Evolutionary conservation across 2,797 vertebrate species (phyloP), one percentile per base, ranked within the genome.

Genomic region (Enoplosus armatus): DNA sequence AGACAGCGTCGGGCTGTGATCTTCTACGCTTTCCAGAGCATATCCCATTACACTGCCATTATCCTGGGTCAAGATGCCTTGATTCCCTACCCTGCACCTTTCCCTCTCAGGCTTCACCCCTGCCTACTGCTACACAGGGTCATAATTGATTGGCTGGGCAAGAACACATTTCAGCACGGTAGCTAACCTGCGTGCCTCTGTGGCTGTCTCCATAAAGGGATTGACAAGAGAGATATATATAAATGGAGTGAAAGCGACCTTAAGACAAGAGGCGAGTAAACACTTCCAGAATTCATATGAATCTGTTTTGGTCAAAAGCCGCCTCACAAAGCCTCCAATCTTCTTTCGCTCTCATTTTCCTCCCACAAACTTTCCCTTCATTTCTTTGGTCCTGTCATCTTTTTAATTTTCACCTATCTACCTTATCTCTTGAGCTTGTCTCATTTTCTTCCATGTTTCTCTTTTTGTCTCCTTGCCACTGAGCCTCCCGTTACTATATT

Each of bases 21-120:
- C 75, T 58, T 48, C 72, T 31, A 35, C 10, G 26, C 66, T 75
- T 85, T 82, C 72, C 67, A 31, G 80, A 83, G 87, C 76, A 71
- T 75, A 79, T 85, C 89, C 74, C 77, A 87, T 91, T 90, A 90
- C 59, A 15, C 54, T 10, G 62, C 68, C 79, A 88, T 90, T 85
- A 89, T 39, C 69, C 31, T 31, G 70, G 88, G 85, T 91, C 86
- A 89, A 80, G 71, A 79, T 53, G 83, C 75, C 84, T 80, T 20
- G 50, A 77, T 78, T 78, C 66, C 64, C 35, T 14, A 69, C 41
- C 71, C 64, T 55, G 43, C 26, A 79, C 31, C 41, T 62, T 41
- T 55, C 45, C 82, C 65, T 58, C 77, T 31, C 66, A 51, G 29
- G 27, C 20, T 8, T 75, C 84, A 77, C 76, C 75, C 59, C 53